These are phyloP conservation scores for Drosophila testacea DNA, from an alignment of 2,888 invertebrate species.

Conservation along the genomic window DNA sequence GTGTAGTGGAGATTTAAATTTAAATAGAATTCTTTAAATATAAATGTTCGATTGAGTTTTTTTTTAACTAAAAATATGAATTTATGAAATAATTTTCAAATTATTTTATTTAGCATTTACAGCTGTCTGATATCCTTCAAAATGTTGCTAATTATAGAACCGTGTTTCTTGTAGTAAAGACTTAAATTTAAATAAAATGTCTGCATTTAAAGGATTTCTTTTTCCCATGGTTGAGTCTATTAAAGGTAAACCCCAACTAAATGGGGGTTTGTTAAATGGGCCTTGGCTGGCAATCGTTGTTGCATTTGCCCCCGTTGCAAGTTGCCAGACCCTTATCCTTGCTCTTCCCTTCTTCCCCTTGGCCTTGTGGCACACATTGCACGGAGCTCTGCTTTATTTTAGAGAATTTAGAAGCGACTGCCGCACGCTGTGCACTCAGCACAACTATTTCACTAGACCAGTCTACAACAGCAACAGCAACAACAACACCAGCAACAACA, in stretches of 20 bases:
- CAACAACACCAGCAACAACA: constrained; percentile 17
- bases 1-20: background rate
- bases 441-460: constrained; percentile 63
- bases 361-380: constrained; percentile 27
- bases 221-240: constrained; percentile 15
- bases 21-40: background rate
- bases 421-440: constrained; percentile 43
- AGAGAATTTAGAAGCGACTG: constrained; percentile 63
- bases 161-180: background rate
- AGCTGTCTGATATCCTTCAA: no score
- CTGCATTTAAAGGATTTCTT: constrained; percentile 7
- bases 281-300: constrained; percentile 38
- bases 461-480: constrained; percentile 1
- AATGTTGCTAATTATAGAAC: no score
- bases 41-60: no score
- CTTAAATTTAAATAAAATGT: background rate
- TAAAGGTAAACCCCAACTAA: constrained; percentile 32
- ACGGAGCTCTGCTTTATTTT: constrained; percentile 52
- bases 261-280: constrained; percentile 14
- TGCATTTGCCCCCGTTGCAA: constrained; percentile 27
- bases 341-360: background rate
- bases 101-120: no score
- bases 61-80: no score
- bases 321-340: background rate
- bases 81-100: no score